Percentiles rank a stretch among this genome's conserved stretches.
Evolutionary conservation across 2,113 vertebrate species (phyloP).

Genomic region (Nothoprocta pentlandii): DNA sequence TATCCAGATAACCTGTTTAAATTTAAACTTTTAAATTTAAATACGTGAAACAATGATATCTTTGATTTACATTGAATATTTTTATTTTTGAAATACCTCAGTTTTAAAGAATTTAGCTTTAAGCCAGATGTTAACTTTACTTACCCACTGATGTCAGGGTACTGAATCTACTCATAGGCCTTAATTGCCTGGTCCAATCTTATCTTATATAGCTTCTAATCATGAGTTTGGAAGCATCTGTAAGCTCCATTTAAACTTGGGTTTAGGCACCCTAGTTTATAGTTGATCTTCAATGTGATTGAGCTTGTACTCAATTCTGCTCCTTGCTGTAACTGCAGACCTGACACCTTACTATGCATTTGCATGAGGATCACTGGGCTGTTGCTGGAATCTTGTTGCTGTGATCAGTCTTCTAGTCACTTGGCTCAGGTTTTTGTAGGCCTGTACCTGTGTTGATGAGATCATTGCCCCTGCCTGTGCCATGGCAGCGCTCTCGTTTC

Average conservation of each 20-base stretch:
- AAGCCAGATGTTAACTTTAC: not conserved
- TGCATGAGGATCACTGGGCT: no score
- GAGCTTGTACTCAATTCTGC: no score
- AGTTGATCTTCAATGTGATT: no score
- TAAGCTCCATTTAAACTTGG: not conserved
- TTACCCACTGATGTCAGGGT: not conserved
- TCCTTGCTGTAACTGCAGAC: no score
- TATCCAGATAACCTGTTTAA: not conserved
- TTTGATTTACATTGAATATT: not conserved
- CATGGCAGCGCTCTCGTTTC: not conserved
- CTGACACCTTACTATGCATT: no score
- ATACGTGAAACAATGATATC: fast-evolving
- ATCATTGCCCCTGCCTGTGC: not conserved
- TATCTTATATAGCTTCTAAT: not conserved
- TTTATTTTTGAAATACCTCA: not conserved
- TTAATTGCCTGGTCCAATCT: not conserved
- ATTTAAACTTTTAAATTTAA: not conserved
- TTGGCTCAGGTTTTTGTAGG: no score
- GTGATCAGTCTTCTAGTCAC: no score
- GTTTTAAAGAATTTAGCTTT: not conserved
- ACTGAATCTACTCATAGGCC: not conserved
- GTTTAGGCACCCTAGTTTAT: no score
- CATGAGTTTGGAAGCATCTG: fast-evolving
- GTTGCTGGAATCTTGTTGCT: no score
- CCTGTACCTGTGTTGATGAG: not conserved